A percentile compares a stretch with the other conserved stretches of the same genome.
Evolutionary conservation across 2,797 vertebrate species (phyloP).

Genomic region (Acrocephalus scirpaceus): DNA sequence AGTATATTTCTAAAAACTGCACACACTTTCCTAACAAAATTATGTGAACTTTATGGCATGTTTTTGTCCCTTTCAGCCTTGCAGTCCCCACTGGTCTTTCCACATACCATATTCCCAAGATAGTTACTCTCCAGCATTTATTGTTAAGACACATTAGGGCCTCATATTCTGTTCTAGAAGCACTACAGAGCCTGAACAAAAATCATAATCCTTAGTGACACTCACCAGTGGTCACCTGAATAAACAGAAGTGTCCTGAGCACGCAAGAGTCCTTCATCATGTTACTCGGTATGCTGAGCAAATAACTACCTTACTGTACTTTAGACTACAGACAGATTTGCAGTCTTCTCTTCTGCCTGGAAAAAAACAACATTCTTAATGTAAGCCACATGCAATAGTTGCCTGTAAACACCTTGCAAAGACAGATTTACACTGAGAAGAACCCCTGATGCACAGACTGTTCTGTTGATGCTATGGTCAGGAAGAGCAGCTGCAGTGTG

Average conservation of each 20-base stretch:
- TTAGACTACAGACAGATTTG: not conserved
- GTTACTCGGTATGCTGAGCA: slow-evolving; percentile 13
- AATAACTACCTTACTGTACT: not conserved
- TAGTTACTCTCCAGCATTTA: not conserved
- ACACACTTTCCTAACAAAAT: not conserved
- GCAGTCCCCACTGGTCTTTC: not conserved
- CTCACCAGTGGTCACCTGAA: slow-evolving; percentile 14
- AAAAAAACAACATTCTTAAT: slow-evolving; percentile 25
- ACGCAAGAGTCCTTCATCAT: not conserved
- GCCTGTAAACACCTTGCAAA: not conserved
- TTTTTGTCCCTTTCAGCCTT: not conserved
- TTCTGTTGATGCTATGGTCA: not conserved
- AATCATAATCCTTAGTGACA: slow-evolving; percentile 10
- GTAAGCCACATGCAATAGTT: not conserved
- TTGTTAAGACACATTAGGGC: not conserved
- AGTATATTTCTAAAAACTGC: not conserved
- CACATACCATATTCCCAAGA: not conserved
- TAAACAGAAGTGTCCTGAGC: not conserved
- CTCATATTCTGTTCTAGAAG: not conserved
- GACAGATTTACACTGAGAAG: not conserved
- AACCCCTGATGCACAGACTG: not conserved
- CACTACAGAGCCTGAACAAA: not conserved
- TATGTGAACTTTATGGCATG: not conserved
- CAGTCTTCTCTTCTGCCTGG: not conserved
- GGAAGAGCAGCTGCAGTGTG: slow-evolving; percentile 1